phyloP scores from a whole-genome alignment of 1,140 invertebrate species.

The Macrotrachela quadricornifera region DNA sequence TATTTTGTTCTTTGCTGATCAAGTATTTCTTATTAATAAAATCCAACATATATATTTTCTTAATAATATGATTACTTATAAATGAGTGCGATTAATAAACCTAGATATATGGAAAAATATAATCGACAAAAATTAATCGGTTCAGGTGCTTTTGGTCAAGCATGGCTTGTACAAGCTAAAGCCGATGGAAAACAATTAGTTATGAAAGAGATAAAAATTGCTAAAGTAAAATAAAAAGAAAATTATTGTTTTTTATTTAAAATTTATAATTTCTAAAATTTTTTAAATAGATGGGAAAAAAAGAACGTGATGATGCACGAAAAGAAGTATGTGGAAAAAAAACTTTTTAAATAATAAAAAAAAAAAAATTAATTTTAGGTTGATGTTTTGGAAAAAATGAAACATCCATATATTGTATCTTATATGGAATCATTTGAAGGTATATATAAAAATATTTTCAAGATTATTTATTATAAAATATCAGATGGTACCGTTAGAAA shows the following conservation, averaged over 20 bases:
- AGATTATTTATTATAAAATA: no score
- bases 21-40: no score
- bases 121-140: no score
- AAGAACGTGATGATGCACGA: slow-evolving; percentile 4
- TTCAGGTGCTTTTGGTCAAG: slow-evolving; percentile 4
- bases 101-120: no score
- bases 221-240: background rate
- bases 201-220: slow-evolving; percentile 5
- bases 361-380: no score
- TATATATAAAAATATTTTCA: slow-evolving; percentile 10
- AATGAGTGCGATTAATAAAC: no score
- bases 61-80: no score
- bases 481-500: no score
- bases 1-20: no score
- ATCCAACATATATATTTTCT: no score
- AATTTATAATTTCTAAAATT: no score
- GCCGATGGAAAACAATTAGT: slow-evolving; percentile 1
- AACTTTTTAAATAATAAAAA: no score
- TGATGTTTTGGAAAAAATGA: slow-evolving; percentile 32
- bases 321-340: slow-evolving; percentile 24
- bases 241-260: background rate
- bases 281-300: slow-evolving; percentile 2
- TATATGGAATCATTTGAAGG: slow-evolving; percentile 35
- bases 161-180: background rate
- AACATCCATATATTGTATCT: slow-evolving; percentile 35